Evolutionary conservation across 2,888 invertebrate species (phyloP).

Genomic region (Lepidocyrtoides sp.): DNA sequence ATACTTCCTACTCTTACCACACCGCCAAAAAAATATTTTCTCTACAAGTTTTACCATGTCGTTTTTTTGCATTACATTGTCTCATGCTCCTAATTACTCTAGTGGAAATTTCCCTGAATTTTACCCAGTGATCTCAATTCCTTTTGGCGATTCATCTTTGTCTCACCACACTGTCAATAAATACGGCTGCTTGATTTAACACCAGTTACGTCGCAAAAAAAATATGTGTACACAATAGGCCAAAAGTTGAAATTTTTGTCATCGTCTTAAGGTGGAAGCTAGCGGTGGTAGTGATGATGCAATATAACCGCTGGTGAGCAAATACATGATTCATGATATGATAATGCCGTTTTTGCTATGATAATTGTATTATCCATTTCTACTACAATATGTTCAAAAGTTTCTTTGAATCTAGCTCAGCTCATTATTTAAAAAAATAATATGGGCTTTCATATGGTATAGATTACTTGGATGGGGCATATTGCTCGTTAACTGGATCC

Average conservation of each 20-base stretch:
- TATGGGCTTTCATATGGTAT: no score
- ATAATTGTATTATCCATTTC: slow-evolving; percentile 7
- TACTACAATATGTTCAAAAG: no score
- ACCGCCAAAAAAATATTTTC: not conserved
- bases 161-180: not conserved
- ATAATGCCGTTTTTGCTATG: not conserved
- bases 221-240: not conserved
- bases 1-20: not conserved
- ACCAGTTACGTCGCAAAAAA: not conserved
- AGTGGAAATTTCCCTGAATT: slow-evolving; percentile 66
- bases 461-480: no score
- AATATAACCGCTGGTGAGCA: not conserved
- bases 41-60: not conserved
- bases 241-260: not conserved
- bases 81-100: slow-evolving; percentile 56
- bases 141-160: not conserved
- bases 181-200: not conserved
- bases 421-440: no score
- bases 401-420: not conserved
- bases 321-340: slow-evolving; percentile 28
- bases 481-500: not conserved
- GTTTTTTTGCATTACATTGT: not conserved
- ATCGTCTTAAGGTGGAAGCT: not conserved
- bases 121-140: slow-evolving; percentile 55
- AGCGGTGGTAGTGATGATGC: not conserved